Evolutionary conservation across 2,888 invertebrate genomes (phyloP), one percentile per base, ranked within the genome.

Genomic region (Metopia argyrocephala): DNA sequence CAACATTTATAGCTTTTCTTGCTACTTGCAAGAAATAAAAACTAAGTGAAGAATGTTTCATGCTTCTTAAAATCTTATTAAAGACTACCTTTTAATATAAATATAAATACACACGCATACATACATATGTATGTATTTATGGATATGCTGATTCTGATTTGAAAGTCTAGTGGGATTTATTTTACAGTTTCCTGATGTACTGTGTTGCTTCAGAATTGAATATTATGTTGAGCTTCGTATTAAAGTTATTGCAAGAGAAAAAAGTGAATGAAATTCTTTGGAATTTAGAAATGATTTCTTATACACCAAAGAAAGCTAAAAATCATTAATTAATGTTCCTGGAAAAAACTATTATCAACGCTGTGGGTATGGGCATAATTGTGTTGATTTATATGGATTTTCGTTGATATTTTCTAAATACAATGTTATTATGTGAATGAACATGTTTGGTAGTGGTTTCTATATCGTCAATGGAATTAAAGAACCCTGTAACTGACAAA

Each of bases 221-320:
- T 38, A 38, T 38, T 38, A 15, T 38, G 15, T 38, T 38, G 38
- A 9, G 9, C 15, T 38, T 3, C 38, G 12, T 38, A 38, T 15
- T 9, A 38, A 15, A 38, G 15, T 15, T 38, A 12, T 38, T 6
- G 15, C 38, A 38, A 38, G 15, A 12, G 38, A 38, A 38, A 38
- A 21, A 65, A 68, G 71, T 79, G 66, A 71, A 79, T 75, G 62
- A 62, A 76, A 68, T 68, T 66, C 57, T 61, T 75, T 56, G 5
- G 15, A 52, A 56, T 52, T 21, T 50, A 38, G 9, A 21, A 25
- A 12, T 38, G 18, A 45, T 12, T 57, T n/a, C 18, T 3, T 61
- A 28, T 54, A 23, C 56, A 18, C 23, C 38, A 61, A 21, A 38
- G 45, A 57, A 28, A 69, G 64, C 28, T 18, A 45, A 57, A 5